These are phyloP conservation scores for Petrocephalus microphthalmus DNA, from an alignment of 2,113 vertebrate genomes.

Conservation along the genomic window DNA sequence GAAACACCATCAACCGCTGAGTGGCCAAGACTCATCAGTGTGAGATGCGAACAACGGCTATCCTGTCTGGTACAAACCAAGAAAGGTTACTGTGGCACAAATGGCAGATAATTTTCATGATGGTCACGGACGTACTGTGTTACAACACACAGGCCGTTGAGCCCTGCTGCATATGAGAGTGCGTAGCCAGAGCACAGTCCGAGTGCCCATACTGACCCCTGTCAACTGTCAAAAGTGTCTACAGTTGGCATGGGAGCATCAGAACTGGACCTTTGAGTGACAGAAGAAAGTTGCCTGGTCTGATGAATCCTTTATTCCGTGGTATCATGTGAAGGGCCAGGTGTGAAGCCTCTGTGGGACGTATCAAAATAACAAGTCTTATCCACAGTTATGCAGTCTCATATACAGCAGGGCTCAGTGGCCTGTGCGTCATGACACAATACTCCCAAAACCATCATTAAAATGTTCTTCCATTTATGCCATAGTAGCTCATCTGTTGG, in stretches of 20 bases:
- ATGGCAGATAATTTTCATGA: not conserved
- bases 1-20: not conserved
- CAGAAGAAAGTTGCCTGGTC: not conserved
- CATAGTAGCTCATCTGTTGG: not conserved
- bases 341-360: not conserved
- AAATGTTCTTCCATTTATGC: not conserved
- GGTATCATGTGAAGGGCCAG: not conserved
- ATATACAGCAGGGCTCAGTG: not conserved
- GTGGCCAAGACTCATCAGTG: not conserved
- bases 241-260: not conserved
- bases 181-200: not conserved
- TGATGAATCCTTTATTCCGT: not conserved
- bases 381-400: not conserved
- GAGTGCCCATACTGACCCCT: not conserved
- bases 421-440: not conserved
- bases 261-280: not conserved
- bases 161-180: not conserved
- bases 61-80: not conserved
- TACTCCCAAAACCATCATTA: not conserved
- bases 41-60: not conserved
- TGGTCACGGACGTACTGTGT: not conserved
- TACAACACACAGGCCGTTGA: not conserved
- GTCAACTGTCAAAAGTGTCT: not conserved
- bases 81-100: not conserved
- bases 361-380: not conserved